Conservation (phyloP, 23 tunicate species). For the Clavelina lepadiformis region DNA sequence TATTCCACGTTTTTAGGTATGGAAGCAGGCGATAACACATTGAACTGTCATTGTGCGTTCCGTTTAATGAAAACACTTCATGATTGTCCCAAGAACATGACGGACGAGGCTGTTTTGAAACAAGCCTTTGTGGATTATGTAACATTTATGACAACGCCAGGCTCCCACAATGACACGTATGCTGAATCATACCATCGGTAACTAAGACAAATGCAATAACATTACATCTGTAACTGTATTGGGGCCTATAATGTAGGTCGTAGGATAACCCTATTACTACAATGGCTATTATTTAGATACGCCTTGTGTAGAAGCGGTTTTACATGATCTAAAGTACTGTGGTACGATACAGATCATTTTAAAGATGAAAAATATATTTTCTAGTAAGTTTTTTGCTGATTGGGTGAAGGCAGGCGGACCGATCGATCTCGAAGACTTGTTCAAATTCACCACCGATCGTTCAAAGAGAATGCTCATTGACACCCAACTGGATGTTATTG, state of each 20-base stretch:
- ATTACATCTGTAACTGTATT: too few relatives aligned
- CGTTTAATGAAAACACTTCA: slow-evolving; percentile 34
- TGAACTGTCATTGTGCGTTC: slow-evolving; percentile 68
- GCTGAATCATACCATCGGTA: slow-evolving; percentile 79
- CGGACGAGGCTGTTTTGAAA: slow-evolving; percentile 21
- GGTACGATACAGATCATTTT: neutral
- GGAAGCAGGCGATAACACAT: slow-evolving; percentile 59
- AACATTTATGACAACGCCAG: slow-evolving; percentile 61
- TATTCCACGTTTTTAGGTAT: slow-evolving; percentile 23
- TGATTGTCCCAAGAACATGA: slow-evolving; percentile 6
- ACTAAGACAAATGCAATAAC: neutral
- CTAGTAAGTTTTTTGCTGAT: slow-evolving; percentile 38
- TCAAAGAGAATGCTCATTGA: slow-evolving; percentile 32
- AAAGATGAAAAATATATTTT: slow-evolving; percentile 1
- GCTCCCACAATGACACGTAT: slow-evolving; percentile 61
- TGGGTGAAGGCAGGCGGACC: slow-evolving; percentile 52
- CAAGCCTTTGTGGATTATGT: slow-evolving; percentile 43
- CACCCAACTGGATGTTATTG: slow-evolving; percentile 40
- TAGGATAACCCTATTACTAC: too few relatives aligned
- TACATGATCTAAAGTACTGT: neutral
- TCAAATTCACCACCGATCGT: slow-evolving; percentile 25
- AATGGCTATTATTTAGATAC: neutral
- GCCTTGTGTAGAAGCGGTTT: too few relatives aligned
- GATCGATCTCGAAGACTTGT: slow-evolving; percentile 33
- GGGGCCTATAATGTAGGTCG: too few relatives aligned